A percentile compares a stretch with the other conserved stretches of the same genome.
Evolutionary conservation across 2,797 vertebrate species (phyloP).

Genomic region (Argyrosomus regius): DNA sequence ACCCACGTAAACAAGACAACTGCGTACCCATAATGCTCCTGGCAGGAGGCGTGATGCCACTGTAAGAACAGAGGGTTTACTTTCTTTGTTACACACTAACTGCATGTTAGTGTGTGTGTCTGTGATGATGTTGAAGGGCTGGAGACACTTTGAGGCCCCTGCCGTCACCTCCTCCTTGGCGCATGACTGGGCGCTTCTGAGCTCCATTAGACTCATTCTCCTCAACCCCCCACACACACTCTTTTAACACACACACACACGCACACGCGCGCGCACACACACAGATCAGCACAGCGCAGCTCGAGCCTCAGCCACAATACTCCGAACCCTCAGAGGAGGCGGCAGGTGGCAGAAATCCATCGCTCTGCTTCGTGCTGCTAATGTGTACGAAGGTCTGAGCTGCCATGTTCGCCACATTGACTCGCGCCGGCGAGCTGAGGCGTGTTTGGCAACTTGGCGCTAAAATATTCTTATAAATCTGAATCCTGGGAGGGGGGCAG

Average conservation of each 20-base stretch:
- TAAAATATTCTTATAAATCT: conserved; percentile 78
- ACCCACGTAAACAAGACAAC: conserved; percentile 55
- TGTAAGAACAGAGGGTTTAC: conserved; percentile 45
- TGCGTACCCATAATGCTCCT: conserved; percentile 49
- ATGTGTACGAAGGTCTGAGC: conserved; percentile 62
- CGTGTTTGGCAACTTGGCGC: conserved; percentile 59
- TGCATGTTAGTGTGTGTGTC: conserved; percentile 57
- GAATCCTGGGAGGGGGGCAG: conserved; percentile 85
- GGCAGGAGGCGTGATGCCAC: conserved; percentile 49
- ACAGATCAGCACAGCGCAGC: conserved; percentile 32
- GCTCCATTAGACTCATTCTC: conserved; percentile 90
- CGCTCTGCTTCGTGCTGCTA: conserved; percentile 61
- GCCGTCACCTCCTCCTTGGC: conserved; percentile 91
- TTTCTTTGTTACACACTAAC: conserved; percentile 55
- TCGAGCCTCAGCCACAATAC: conserved; percentile 44
- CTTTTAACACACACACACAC: conserved; percentile 12
- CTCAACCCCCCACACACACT: conserved; percentile 21
- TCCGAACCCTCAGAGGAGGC: conserved; percentile 83
- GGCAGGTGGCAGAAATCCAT: conserved; percentile 72
- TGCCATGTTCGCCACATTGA: conserved; percentile 59
- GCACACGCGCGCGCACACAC: conserved; percentile 23
- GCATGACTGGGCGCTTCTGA: conserved; percentile 97
- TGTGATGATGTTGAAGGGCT: conserved; percentile 42
- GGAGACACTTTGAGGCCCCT: conserved; percentile 92
- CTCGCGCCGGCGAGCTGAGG: conserved; percentile 39